Conservation (phyloP, 2,888 invertebrate genomes). For the Melanostoma mellinum region DNA sequence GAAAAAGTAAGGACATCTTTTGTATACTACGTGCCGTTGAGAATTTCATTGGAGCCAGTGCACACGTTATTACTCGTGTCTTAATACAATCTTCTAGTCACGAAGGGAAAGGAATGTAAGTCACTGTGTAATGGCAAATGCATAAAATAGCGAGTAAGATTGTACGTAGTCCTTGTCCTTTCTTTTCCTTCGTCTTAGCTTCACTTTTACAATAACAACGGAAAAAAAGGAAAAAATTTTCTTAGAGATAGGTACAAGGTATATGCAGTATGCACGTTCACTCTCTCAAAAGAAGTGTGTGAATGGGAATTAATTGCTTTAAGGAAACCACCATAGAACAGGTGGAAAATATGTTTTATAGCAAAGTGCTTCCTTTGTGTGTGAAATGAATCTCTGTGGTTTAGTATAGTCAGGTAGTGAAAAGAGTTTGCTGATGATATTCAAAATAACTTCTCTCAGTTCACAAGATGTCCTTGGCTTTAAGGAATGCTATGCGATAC, state of each 20-base stretch:
- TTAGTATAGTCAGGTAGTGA: constrained; percentile 22
- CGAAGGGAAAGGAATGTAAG: constrained; percentile 50
- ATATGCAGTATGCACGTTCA: constrained; percentile 13
- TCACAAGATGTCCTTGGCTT: constrained; percentile 4
- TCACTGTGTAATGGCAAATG: constrained; percentile 69
- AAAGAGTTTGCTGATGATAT: not conserved
- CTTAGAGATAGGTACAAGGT: constrained; percentile 24
- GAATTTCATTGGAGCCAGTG: constrained; percentile 50
- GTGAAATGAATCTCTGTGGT: constrained; percentile 55
- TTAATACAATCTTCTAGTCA: constrained; percentile 49
- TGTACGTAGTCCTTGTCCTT: constrained; percentile 43
- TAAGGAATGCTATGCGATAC: not conserved
- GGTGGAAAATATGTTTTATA: constrained; percentile 69
- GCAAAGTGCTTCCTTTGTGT: constrained; percentile 54
- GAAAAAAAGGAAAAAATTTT: constrained; percentile 30
- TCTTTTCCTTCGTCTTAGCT: constrained; percentile 17
- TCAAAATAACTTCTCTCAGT: not conserved
- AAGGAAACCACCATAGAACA: constrained; percentile 64
- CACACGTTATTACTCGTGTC: constrained; percentile 63
- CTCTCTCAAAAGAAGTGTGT: constrained; percentile 39
- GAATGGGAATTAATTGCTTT: constrained; percentile 70
- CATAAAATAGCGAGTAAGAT: constrained; percentile 65
- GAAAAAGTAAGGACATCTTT: constrained; percentile 54
- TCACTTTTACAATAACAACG: constrained; percentile 8
- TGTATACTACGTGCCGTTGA: constrained; percentile 47